Percentiles rank a stretch among this genome's conserved stretches.
Evolutionary conservation across 1,140 invertebrate genomes (phyloP).

Genomic region (Drosophila sucinea): DNA sequence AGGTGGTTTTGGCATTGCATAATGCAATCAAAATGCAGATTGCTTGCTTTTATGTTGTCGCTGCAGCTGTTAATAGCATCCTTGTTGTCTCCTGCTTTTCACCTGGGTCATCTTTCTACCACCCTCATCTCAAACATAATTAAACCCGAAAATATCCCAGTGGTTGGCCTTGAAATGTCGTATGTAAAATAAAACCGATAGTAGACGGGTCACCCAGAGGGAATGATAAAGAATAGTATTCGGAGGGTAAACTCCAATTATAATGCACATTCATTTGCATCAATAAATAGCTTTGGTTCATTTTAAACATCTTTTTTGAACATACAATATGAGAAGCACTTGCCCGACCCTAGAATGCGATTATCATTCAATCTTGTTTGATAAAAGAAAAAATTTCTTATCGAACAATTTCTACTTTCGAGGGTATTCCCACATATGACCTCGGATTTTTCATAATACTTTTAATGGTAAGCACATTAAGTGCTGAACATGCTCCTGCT

Average conservation of each 20-base stretch:
- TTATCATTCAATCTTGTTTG: too few relatives aligned
- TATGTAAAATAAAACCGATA: not conserved
- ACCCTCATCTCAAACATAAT: constrained; percentile 2
- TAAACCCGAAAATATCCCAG: constrained; percentile 30
- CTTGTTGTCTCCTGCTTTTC: constrained; percentile 24
- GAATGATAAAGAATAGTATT: too few relatives aligned
- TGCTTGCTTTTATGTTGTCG: constrained; percentile 28
- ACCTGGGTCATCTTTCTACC: not conserved
- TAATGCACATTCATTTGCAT: too few relatives aligned
- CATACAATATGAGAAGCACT: too few relatives aligned
- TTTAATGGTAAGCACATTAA: not conserved
- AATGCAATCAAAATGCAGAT: constrained; percentile 44
- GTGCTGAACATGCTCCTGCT: constrained; percentile 2
- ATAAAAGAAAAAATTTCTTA: too few relatives aligned
- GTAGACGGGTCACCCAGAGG: not conserved
- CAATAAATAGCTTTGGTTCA: too few relatives aligned
- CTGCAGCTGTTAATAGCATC: constrained; percentile 37
- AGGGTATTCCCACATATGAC: too few relatives aligned
- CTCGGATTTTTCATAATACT: not conserved
- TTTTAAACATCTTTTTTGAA: too few relatives aligned
- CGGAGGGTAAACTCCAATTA: too few relatives aligned
- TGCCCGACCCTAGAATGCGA: too few relatives aligned
- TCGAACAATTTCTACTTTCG: too few relatives aligned
- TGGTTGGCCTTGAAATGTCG: constrained; percentile 37
- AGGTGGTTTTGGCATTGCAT: constrained; percentile 21